These are phyloP conservation scores for Zhengitettix transpicula DNA, from an alignment of 2,888 invertebrate species.

Conservation along the genomic window DNA sequence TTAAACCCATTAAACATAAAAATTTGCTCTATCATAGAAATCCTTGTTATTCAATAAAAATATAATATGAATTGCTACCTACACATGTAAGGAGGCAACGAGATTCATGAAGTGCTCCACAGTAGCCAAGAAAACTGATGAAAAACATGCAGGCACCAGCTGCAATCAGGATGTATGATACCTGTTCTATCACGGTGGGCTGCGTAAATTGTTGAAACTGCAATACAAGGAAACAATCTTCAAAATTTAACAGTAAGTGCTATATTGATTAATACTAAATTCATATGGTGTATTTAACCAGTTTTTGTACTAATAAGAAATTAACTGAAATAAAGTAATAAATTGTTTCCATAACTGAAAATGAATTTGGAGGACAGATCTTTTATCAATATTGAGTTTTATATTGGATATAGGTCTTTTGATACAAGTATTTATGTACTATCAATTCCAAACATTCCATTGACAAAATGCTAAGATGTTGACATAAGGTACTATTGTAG, in stretches of 20 bases:
- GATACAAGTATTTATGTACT: too few species aligned
- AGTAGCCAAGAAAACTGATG: constrained; percentile 54
- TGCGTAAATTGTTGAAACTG: constrained; percentile 37
- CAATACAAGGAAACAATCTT: constrained; percentile 11
- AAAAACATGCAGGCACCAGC: constrained; percentile 52
- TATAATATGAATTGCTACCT: constrained; percentile 23
- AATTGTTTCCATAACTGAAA: too few species aligned
- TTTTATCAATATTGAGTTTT: too few species aligned
- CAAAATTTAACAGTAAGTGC: background rate
- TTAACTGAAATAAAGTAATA: too few species aligned
- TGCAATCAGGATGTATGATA: constrained; percentile 48
- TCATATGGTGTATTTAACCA: background rate
- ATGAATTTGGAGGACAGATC: too few species aligned
- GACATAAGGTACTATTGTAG: too few species aligned
- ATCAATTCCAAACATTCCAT: too few species aligned
- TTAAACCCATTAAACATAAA: background rate
- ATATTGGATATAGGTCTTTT: too few species aligned
- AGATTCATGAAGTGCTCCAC: constrained; percentile 49
- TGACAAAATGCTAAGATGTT: too few species aligned
- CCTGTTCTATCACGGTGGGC: constrained; percentile 43
- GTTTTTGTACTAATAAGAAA: too few species aligned
- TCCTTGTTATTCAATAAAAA: background rate
- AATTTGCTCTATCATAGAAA: background rate
- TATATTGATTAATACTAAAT: background rate
- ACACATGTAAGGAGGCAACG: constrained; percentile 49